Evolutionary conservation across 2,113 vertebrate species (phyloP).

Genomic region (Vulpes ferrilata): DNA sequence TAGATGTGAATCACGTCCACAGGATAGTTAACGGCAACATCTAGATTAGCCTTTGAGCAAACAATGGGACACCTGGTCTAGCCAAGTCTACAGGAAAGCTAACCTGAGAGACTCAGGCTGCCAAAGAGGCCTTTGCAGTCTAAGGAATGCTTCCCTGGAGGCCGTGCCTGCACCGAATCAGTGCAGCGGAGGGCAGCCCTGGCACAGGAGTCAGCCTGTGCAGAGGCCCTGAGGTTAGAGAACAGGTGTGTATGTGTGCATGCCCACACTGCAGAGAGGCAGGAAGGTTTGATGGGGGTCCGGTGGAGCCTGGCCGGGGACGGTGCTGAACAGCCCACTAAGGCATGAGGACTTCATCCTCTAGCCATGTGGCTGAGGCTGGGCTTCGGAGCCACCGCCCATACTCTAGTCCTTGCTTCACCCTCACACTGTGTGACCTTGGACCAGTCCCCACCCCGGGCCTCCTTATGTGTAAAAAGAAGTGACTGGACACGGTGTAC

Average conservation of each 20-base stretch:
- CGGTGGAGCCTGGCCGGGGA: neutral
- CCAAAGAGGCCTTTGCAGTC: neutral
- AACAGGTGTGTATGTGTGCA: neutral
- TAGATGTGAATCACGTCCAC: neutral
- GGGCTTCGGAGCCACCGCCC: neutral
- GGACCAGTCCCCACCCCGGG: neutral
- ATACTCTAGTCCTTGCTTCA: neutral
- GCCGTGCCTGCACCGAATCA: neutral
- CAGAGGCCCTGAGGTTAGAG: neutral
- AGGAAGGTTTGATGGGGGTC: neutral
- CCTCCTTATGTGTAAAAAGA: neutral
- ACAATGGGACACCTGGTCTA: neutral
- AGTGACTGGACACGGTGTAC: fast-evolving
- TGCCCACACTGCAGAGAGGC: neutral
- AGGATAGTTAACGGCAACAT: neutral
- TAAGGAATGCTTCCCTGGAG: neutral
- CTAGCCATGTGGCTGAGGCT: neutral
- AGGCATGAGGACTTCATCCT: neutral
- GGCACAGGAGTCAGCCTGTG: neutral
- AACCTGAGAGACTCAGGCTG: neutral
- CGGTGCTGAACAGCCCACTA: neutral
- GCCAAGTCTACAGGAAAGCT: neutral
- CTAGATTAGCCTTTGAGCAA: neutral
- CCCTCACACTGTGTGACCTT: neutral
- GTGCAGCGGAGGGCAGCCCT: neutral